These are phyloP conservation scores for Zosterops pallidus DNA, from an alignment of 2,113 vertebrate genomes.

Conservation along the genomic window DNA sequence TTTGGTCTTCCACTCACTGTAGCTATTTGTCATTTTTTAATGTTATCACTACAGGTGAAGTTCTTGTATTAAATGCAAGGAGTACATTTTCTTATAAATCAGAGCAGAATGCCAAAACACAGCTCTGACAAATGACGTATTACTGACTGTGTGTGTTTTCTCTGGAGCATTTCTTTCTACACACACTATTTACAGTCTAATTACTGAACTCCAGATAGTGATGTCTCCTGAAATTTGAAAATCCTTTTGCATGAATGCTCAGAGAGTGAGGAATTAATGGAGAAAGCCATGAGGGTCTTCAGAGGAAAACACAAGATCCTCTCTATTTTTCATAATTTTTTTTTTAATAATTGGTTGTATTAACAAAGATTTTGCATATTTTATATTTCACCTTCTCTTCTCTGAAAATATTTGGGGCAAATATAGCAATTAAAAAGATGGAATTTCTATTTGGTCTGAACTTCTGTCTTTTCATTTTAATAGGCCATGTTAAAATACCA, in stretches of 20 bases:
- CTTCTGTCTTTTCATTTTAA: background rate
- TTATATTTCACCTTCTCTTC: background rate
- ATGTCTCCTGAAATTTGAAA: background rate
- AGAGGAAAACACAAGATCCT: background rate
- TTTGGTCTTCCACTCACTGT: background rate
- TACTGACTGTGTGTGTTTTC: background rate
- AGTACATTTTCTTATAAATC: background rate
- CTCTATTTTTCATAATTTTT: background rate
- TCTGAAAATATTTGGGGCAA: background rate
- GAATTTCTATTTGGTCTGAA: background rate
- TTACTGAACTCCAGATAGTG: background rate
- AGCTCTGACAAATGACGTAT: background rate
- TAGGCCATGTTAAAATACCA: background rate
- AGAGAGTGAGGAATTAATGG: background rate
- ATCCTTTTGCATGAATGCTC: background rate
- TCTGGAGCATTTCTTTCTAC: background rate
- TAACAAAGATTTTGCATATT: background rate
- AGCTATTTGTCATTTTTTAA: background rate
- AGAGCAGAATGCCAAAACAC: background rate
- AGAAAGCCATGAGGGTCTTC: background rate
- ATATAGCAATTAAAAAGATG: background rate
- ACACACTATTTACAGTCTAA: background rate
- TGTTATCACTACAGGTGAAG: background rate
- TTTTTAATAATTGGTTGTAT: background rate
- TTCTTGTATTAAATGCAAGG: background rate